phyloP scores from a whole-genome alignment of 2,888 invertebrate genomes.

The Pachliopta kotzebuea region DNA sequence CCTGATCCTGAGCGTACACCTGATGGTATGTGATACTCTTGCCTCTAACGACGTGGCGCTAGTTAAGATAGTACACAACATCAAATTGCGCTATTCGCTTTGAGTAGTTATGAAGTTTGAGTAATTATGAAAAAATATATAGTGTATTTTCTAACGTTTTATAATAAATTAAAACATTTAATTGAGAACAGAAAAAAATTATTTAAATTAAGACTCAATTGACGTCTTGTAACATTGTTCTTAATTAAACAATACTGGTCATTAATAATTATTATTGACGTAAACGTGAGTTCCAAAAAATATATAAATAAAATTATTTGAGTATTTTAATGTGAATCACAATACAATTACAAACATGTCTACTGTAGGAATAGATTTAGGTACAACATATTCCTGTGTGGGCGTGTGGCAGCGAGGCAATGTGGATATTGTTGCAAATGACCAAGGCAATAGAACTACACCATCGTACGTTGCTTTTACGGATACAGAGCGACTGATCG shows the following conservation, averaged over 20 bases:
- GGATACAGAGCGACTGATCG: conserved; percentile 81
- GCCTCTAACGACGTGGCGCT: no score
- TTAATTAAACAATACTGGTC: conserved; percentile 2
- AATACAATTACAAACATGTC: conserved; percentile 49
- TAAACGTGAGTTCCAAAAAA: neutral
- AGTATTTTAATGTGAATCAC: neutral
- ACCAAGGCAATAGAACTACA: conserved; percentile 85
- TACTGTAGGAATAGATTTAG: conserved; percentile 77
- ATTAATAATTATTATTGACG: neutral
- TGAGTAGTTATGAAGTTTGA: no score
- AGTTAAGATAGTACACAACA: no score
- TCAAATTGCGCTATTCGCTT: no score
- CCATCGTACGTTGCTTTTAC: conserved; percentile 88
- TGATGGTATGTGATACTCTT: no score
- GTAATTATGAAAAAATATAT: no score
- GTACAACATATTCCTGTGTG: conserved; percentile 79
- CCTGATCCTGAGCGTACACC: no score
- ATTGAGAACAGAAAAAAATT: no score
- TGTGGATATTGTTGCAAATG: conserved; percentile 86
- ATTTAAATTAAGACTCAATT: no score
- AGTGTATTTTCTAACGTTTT: no score
- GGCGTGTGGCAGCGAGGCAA: conserved; percentile 82
- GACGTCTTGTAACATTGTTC: neutral
- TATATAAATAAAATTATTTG: neutral
- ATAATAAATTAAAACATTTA: no score